Evolutionary conservation across 2,797 vertebrate species (phyloP).

Genomic region (Pangasius krempfi): DNA sequence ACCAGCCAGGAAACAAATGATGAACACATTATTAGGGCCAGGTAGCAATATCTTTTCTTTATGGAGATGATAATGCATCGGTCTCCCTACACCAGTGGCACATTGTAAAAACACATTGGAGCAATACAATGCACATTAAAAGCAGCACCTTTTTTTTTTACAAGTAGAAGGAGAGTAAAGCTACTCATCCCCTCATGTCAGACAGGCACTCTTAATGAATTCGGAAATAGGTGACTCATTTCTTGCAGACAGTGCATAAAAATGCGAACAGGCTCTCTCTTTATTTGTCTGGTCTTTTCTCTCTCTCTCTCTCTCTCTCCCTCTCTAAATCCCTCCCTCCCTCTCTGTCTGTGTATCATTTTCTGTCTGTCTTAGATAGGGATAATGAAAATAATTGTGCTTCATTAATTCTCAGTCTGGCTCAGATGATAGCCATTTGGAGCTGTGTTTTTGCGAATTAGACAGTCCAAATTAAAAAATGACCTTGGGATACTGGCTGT

Average conservation of each 20-base stretch:
- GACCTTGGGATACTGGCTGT: slow-evolving; percentile 92
- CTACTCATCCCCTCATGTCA: slow-evolving; percentile 71
- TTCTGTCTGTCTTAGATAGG: slow-evolving; percentile 86
- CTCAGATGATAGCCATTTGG: slow-evolving; percentile 96
- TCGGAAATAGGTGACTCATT: slow-evolving; percentile 79
- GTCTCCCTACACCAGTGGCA: slow-evolving; percentile 68
- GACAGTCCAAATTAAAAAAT: slow-evolving; percentile 96
- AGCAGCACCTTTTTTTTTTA: slow-evolving; percentile 69
- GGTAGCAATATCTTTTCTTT: slow-evolving; percentile 79
- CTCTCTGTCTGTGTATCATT: slow-evolving; percentile 77
- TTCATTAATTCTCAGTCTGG: slow-evolving; percentile 95
- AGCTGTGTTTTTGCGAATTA: slow-evolving; percentile 99
- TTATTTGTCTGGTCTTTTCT: slow-evolving; percentile 53
- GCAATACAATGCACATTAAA: slow-evolving; percentile 81
- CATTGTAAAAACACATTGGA: slow-evolving; percentile 67
- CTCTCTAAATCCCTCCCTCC: slow-evolving; percentile 53
- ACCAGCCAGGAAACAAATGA: slow-evolving; percentile 75
- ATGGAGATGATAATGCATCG: slow-evolving; percentile 79
- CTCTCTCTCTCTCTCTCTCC: slow-evolving; percentile 32
- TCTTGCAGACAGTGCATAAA: slow-evolving; percentile 77
- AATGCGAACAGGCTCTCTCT: slow-evolving; percentile 66
- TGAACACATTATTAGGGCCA: slow-evolving; percentile 76
- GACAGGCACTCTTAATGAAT: slow-evolving; percentile 75
- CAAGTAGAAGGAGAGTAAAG: slow-evolving; percentile 72
- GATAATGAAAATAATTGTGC: slow-evolving; percentile 97